Evolutionary conservation across 2,888 invertebrate species (phyloP), one percentile per base, ranked within the genome.

Genomic region (Cataglyphis livida): DNA sequence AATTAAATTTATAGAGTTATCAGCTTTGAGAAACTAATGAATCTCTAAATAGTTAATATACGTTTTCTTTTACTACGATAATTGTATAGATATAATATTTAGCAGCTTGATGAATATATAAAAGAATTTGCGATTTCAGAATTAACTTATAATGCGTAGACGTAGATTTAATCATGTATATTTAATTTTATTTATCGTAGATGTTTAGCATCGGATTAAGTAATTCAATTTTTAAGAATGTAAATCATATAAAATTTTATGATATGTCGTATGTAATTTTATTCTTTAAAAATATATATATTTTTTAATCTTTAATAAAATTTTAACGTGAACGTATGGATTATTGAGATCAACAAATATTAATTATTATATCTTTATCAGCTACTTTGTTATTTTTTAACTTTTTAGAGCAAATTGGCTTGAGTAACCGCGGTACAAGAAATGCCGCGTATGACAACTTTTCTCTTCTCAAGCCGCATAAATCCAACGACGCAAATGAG

Each of bases 401-500:
- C 1, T 41, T 48, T 21, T 65, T 18, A 35, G 3, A 64, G 7
- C 18, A 3, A 0, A 15, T n/a, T 7, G 25, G 35, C 51, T 65
- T 51, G 25, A 48, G 65, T 75, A 48, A 51, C 35, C 32, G 21
- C 21, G 25, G 21, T 10, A 21, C 21, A 18, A 68, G 57, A 68
- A 70, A 38, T 44, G 57, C 32, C 18, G 21, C 6, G 51, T n/a
- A 10, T 44, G 35, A 70, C 76, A 66, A 79, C 28, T 71, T 79
- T 35, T 70, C 18, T 18, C 18, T 44, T 70, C n/a, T 48, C 70
- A 71, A 70, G 44, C 6, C 15, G 25, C 44, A 61, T 61, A 61
- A 79, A 48, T 71, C 70, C 25, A 79, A 76, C 68, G n/a, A 25
- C 38, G 65, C 76, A 57, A 78, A 70, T 71, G 59, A 79, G 71